These are phyloP conservation scores for Pluvialis apricaria DNA, from an alignment of 2,113 vertebrate genomes.

Conservation along the genomic window DNA sequence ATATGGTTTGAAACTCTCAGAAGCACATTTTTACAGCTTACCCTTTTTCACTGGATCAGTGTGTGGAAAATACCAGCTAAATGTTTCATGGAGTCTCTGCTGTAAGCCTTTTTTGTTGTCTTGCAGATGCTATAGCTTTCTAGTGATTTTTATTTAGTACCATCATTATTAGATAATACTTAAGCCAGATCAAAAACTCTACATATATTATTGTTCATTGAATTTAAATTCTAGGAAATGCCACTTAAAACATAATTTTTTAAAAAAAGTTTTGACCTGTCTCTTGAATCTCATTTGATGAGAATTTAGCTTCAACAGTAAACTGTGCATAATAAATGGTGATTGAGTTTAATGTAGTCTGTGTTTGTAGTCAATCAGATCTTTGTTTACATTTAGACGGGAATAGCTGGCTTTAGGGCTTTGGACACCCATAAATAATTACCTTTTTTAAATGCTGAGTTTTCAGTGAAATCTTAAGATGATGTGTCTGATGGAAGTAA, in stretches of 20 bases:
- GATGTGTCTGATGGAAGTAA: background rate
- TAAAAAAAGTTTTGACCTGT: background rate
- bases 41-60: conserved; percentile 80
- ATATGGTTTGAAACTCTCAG: conserved; percentile 90
- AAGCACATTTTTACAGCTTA: conserved; percentile 85
- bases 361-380: conserved; percentile 32
- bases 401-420: background rate
- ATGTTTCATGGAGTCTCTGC: conserved; percentile 79
- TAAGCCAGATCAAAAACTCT: conserved; percentile 38
- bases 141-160: conserved; percentile 49
- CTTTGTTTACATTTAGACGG: conserved; percentile 48
- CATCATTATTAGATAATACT: conserved; percentile 18
- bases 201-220: background rate
- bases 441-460: background rate
- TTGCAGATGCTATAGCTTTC: conserved; percentile 41
- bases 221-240: conserved; percentile 28
- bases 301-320: conserved; percentile 6
- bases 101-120: conserved; percentile 78
- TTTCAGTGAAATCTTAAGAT: conserved; percentile 4
- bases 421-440: conserved; percentile 5
- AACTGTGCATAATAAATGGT: conserved; percentile 17
- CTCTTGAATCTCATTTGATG: conserved; percentile 1
- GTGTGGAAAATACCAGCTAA: conserved; percentile 84
- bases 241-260: background rate
- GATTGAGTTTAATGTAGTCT: conserved; percentile 22